Base-by-base conservation (phyloP, 2,888 invertebrate genomes). In the Nymphalis polychloros region DNA sequence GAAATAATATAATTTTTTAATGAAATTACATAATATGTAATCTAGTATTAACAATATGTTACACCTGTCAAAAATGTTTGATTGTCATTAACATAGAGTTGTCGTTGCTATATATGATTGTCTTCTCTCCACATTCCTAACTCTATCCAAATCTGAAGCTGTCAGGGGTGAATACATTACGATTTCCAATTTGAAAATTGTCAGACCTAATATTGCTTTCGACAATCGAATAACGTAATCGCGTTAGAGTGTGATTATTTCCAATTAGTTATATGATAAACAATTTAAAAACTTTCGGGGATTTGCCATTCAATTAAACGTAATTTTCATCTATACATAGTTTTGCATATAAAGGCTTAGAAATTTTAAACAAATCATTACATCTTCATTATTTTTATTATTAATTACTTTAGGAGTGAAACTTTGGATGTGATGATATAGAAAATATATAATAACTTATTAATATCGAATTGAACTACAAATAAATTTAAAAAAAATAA, bases 111-210 rank as follows among this genome's bases (percentile, higher is more conserved):
- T 48, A 35, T 65, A 53, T 27, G 52, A 41, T 61, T 55, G 31
- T 74, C 77, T 67, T 73, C 77, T 77, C 76, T 35, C 8, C 31
- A 20, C 23, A 53, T 67, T 75, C 65, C 57, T 68, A 71, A 72
- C 77, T 63, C 23, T 63, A 68, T 63, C 70, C 71, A 76, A 81
- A 74, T 73, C 75, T 63, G 64, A 57, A 55, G 63, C 70, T 63
- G 75, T 78, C 79, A 75, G 77, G 91, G 92, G 91, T 90, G 90
- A 86, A 91, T 90, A 91, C 72, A 90, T 92, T 90, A 90, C 75
- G 75, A 79, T 79, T 84, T 87, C 87, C 89, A 89, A 90, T 91
- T 89, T 84, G 84, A 87, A 89, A 87, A 89, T 90, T 91, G 90
- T 89, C 90, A 88, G 77, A 81, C 85, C 89, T 84, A 89, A 90